Conservation (phyloP, 2,797 vertebrate genomes). For the Tokudaia tokunoshimensis region DNA sequence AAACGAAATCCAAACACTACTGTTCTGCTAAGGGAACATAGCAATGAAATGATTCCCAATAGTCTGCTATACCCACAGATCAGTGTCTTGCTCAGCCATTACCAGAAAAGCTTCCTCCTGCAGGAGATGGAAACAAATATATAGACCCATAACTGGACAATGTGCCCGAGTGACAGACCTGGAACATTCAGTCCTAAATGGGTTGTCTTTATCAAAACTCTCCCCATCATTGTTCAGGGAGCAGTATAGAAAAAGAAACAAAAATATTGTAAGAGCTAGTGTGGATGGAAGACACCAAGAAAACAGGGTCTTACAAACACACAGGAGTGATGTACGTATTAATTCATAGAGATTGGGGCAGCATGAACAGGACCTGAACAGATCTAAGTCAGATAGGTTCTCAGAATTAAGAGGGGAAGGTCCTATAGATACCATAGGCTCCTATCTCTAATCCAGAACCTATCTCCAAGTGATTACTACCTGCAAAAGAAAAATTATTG, state of each 20-base stretch:
- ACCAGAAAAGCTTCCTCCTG: neutral
- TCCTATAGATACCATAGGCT: neutral
- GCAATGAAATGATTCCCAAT: neutral
- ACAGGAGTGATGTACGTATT: neutral
- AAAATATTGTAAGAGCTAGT: neutral
- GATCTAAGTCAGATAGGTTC: neutral
- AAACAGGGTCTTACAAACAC: neutral
- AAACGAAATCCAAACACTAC: too few relatives aligned
- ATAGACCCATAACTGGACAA: neutral
- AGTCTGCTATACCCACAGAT: neutral
- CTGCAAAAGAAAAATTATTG: neutral
- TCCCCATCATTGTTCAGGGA: neutral
- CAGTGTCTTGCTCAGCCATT: neutral
- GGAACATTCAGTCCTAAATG: neutral
- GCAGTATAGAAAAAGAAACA: neutral
- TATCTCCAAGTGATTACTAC: neutral
- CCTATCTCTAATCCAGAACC: neutral
- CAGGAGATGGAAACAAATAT: neutral
- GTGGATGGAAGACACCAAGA: neutral
- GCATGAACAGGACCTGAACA: neutral
- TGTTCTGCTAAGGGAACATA: too few relatives aligned
- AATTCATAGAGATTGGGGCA: neutral
- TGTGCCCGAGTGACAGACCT: neutral
- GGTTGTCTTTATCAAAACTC: neutral
- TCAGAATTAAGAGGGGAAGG: neutral